Conservation (phyloP, 35 echinoderm and acorn worm species). For the Apostichopus californicus region DNA sequence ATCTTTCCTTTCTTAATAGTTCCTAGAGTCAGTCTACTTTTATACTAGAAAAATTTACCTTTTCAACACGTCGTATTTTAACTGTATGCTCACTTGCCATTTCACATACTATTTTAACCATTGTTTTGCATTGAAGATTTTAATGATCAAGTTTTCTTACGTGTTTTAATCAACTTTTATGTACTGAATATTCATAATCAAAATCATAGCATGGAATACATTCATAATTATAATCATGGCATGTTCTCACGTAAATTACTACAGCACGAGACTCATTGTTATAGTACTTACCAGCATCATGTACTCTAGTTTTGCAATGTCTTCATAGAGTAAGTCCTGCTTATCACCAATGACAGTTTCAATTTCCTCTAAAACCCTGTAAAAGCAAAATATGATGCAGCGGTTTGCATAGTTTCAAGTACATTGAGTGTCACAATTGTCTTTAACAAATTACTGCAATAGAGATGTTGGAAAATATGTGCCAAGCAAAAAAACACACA, state of each 20-base stretch:
- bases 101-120: neutral
- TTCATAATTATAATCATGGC: too few relatives aligned
- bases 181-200: too few relatives aligned
- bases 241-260: too few relatives aligned
- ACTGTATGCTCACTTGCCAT: neutral
- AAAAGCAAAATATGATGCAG: neutral
- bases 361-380: slow-evolving; percentile 57
- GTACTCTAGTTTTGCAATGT: slow-evolving; percentile 77
- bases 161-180: neutral
- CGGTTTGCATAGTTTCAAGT: neutral
- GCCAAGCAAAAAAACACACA: neutral
- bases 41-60: neutral
- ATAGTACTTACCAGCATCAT: slow-evolving; percentile 59
- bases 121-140: too few relatives aligned
- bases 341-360: slow-evolving; percentile 68
- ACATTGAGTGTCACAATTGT: neutral
- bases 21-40: neutral
- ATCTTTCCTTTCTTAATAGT: neutral
- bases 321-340: slow-evolving; percentile 47
- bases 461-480: neutral
- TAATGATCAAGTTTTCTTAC: neutral
- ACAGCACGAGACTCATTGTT: neutral
- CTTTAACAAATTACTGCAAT: neutral
- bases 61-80: neutral
- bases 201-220: too few relatives aligned